Base-by-base conservation (phyloP, 1,140 invertebrate species). In the Nasonia giraulti region DNA sequence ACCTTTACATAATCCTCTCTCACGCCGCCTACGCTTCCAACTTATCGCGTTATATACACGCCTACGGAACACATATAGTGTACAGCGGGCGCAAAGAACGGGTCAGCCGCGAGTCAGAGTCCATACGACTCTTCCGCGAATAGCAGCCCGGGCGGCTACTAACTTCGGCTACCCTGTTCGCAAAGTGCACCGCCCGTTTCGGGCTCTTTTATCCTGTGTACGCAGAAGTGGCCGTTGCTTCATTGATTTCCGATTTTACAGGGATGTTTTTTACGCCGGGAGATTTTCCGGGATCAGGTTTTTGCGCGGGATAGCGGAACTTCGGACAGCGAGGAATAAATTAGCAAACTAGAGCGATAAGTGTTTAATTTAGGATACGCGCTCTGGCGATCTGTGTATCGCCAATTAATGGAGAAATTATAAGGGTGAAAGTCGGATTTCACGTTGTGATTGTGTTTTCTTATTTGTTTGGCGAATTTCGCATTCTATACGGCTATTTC, bases 181-280 rank as follows among this genome's bases (percentile, higher is more conserved):
- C 23, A 4, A 50, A 50, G 47, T 50, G 17, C 74, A 47, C 27
- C 17, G 23, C 40, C n/a, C 40, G 40, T 44, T 44, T 44, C 40
- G 40, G 8, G 8, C 40, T 44, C 40, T 44, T 44, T 44, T 44
- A 44, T 44, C 8, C 8, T 44, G 40, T 44, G 10, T 10, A 7
- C 8, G 6, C 40, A 44, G 40, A 44, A 44, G 40, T 44, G 44
- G 47, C 12, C 20, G 10, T 68, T 31, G 20, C 7, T 4, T n/a
- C 74, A 55, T 79, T 73, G 82, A 79, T 84, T 84, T 79, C 20
- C 82, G 66, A 84, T 79, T 78, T 73, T 55, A 0, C n/a, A 23
- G 12, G 37, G 37, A 31, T 62, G 76, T 20, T 78, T 78, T 62
- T 66, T 6, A 6, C 33, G 4, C 27, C 10, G 44, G 50, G 6